Base-by-base conservation (phyloP, 2,797 vertebrate species). In the Neoniphon sammara region DNA sequence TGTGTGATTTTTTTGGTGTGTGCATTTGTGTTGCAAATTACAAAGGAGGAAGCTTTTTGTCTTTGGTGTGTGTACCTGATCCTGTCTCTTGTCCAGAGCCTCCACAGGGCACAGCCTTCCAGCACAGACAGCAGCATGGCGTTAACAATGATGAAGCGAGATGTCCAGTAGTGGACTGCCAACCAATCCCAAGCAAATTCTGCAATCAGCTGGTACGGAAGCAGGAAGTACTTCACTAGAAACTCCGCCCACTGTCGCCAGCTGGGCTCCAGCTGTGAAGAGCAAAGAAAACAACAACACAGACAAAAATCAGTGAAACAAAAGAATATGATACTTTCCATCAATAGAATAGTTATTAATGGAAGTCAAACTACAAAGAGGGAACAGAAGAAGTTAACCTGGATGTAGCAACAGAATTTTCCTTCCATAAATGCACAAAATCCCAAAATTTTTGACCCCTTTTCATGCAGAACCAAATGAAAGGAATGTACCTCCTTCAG, bases 141-240 rank as follows among this genome's bases (percentile, higher is more conserved):
- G 25, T 97, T 96, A 27, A 97, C 94, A 7, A 98, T 97, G 80
- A 98, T 94, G 85, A 97, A 95, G 56, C 96, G 95, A 0, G 97
- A 96, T 0, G 96, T 98, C 97, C 97, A 99, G 87, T 97, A 98
- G 77, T 98, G 97, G 60, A 96, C 91, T 0, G 95, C 93, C 63
- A 98, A 84, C 97, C 97, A 99, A 86, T 97, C 95, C 96, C 97
- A 98, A 5, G 97, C 96, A 87, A 99, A 98, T 81, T 97, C 97
- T 12, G 96, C 96, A 18, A 98, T 94, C 85, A 99, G 88, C 89
- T 97, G 96, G 87, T 99, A 98, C 0, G 97, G 97, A 69, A 98
- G 93, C 87, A 98, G 93, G 44, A 93, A 81, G 81, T 95, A 97
- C 71, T 98, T 98, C 15, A 98, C 91, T 10, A 94, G 91, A 81